A percentile compares a stretch with the other conserved stretches of the same genome.
phyloP scores from a whole-genome alignment of 2,113 vertebrate genomes.

The Cryptomyrus ogoouensis region DNA sequence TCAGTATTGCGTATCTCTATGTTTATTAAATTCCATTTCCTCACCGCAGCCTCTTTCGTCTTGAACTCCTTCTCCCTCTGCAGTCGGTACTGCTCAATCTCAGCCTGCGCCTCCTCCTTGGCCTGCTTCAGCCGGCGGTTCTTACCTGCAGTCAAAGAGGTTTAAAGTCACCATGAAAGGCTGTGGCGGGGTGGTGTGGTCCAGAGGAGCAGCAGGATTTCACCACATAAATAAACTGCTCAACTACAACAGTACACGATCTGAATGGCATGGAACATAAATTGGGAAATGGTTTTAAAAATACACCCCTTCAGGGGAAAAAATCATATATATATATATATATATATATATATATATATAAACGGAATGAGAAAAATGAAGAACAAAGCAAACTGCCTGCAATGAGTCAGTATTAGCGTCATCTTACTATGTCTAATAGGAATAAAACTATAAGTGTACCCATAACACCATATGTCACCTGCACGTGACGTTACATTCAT shows the following conservation, averaged over 20 bases:
- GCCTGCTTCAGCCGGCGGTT: slow-evolving; percentile 93
- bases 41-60: slow-evolving; percentile 86
- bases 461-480: background rate
- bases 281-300: background rate
- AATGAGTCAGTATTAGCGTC: slow-evolving; percentile 9
- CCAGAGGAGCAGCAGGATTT: background rate
- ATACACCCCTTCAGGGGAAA: background rate
- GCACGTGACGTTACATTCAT: background rate
- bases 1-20: background rate
- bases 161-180: background rate
- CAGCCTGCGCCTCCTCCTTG: slow-evolving; percentile 95
- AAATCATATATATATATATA: background rate
- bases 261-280: background rate
- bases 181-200: background rate
- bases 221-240: background rate
- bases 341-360: background rate
- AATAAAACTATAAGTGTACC: background rate
- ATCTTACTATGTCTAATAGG: background rate
- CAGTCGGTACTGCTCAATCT: slow-evolving; percentile 93
- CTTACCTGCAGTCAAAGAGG: slow-evolving; percentile 67
- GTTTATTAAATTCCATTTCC: slow-evolving; percentile 5
- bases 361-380: background rate
- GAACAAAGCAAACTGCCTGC: background rate
- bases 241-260: background rate
- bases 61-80: slow-evolving; percentile 97